Evolutionary conservation across 1,140 invertebrate genomes (phyloP).

Genomic region (Calephelis nemesis): DNA sequence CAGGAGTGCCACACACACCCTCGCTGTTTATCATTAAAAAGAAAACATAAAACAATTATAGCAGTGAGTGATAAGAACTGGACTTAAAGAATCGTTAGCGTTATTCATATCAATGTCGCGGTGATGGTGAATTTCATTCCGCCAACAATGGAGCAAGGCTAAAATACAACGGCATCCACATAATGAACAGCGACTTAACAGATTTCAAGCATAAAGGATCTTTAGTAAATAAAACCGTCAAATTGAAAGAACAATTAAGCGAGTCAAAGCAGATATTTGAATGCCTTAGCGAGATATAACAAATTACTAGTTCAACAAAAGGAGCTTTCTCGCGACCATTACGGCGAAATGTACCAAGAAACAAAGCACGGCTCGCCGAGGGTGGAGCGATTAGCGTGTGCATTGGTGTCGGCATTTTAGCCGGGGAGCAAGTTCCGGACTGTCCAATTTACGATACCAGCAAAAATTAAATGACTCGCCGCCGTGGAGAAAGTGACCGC

Average conservation of each 20-base stretch:
- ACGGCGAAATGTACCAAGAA: constrained; percentile 60
- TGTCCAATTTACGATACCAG: constrained; percentile 75
- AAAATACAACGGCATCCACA: constrained; percentile 31
- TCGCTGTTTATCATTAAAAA: too few relatives aligned
- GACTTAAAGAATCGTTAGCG: background rate
- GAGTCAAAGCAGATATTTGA: constrained; percentile 72
- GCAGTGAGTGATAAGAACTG: background rate
- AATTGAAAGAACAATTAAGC: constrained; percentile 76
- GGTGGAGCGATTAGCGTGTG: constrained; percentile 67
- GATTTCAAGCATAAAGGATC: constrained; percentile 73
- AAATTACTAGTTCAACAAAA: constrained; percentile 72
- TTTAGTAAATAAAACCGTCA: constrained; percentile 69
- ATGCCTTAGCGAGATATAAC: constrained; percentile 72
- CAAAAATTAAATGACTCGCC: constrained; percentile 68
- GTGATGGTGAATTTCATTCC: constrained; percentile 54
- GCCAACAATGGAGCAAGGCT: constrained; percentile 51
- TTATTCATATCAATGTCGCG: constrained; percentile 15
- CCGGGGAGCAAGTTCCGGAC: constrained; percentile 41
- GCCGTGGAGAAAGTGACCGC: constrained; percentile 55
- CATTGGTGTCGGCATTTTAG: constrained; percentile 65
- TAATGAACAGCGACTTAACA: constrained; percentile 54
- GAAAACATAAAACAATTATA: background rate
- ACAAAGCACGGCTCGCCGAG: constrained; percentile 66
- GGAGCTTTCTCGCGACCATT: constrained; percentile 76
- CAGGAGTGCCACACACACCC: too few relatives aligned